These are phyloP conservation scores for Torymus auratus DNA, from an alignment of 2,888 invertebrate species.

Conservation along the genomic window DNA sequence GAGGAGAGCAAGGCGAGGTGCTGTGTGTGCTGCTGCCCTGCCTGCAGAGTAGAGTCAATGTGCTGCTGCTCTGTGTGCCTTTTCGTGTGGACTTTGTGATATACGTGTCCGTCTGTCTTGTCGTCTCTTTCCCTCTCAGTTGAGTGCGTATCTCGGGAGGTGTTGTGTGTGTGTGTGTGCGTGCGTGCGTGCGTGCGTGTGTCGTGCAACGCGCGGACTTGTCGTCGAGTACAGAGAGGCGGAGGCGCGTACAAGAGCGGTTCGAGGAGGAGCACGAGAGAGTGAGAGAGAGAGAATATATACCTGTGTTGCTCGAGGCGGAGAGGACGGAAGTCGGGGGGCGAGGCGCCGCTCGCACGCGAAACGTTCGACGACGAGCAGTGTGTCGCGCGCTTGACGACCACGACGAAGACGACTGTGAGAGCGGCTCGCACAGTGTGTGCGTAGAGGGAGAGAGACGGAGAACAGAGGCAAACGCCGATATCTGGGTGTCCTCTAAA, in stretches of 20 bases:
- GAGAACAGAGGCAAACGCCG: conserved; percentile 44
- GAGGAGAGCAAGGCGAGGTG: conserved; percentile 11
- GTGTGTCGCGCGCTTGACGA: neutral
- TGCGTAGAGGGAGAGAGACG: neutral
- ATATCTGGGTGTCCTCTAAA: conserved; percentile 75
- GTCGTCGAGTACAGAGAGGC: neutral
- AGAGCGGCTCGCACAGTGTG: conserved; percentile 18
- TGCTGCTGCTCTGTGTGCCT: neutral
- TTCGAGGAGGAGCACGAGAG: neutral
- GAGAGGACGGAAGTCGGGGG: conserved; percentile 47
- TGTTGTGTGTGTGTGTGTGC: no score
- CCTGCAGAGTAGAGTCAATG: no score
- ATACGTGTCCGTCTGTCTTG: conserved; percentile 3
- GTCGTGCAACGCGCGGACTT: neutral
- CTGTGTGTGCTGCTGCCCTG: neutral
- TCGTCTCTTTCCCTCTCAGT: no score
- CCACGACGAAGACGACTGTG: neutral
- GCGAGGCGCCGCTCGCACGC: conserved; percentile 12
- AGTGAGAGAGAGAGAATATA: neutral
- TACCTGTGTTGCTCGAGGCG: conserved; percentile 32
- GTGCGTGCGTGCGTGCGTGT: no score
- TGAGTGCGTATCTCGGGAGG: no score
- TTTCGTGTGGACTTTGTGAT: conserved; percentile 5
- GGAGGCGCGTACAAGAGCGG: neutral
- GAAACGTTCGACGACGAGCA: no score